Base-by-base conservation (phyloP, 2,888 invertebrate genomes). In the Priocnemis perturbator region DNA sequence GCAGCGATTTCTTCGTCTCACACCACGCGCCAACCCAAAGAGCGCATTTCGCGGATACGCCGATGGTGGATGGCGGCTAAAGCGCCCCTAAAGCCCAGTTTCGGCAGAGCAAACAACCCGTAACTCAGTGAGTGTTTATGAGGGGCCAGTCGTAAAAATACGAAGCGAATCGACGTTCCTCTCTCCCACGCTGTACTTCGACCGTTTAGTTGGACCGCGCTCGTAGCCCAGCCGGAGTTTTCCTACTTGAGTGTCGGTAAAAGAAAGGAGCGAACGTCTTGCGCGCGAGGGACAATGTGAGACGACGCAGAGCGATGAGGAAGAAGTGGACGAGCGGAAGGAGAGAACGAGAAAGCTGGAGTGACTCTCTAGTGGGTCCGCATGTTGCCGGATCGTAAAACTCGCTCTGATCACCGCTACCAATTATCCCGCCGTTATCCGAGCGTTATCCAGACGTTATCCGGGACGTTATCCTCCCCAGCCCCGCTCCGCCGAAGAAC, bases 341-440 rank as follows among this genome's bases (percentile, higher is more conserved):
- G 45, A 60, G 61, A 55, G 69, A 50, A 65, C 52, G 67, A 60
- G 71, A 72, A 76, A 37, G 63, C 57, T 64, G 55, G 56, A 26
- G 58, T 64, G 74, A 71, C 69, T 75, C 60, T 72, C 37, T 64
- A 76, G 74, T 76, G 78, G 82, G n/a, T 50, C 79, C 79, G 87
- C 86, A 79, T 88, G 88, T 87, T 86, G 83, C 80, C 81, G 81
- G 86, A 84, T 88, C 89, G 88, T 89, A 89, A 89, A 89, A 89
- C 85, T 86, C 81, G 84, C 82, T 83, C 87, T 88, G 89, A 89
- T 89, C 88, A 88, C 88, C 86, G 83, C 82, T 85, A 87, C 88
- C 88, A 89, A 89, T 89, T 89, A 89, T 88, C 88, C 88, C 83
- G 82, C 87, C 86, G 87, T 89, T 88, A 88, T 85, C 84, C 83